Evolutionary conservation across 1,140 invertebrate genomes (phyloP).

Genomic region (Caerostris darwini): DNA sequence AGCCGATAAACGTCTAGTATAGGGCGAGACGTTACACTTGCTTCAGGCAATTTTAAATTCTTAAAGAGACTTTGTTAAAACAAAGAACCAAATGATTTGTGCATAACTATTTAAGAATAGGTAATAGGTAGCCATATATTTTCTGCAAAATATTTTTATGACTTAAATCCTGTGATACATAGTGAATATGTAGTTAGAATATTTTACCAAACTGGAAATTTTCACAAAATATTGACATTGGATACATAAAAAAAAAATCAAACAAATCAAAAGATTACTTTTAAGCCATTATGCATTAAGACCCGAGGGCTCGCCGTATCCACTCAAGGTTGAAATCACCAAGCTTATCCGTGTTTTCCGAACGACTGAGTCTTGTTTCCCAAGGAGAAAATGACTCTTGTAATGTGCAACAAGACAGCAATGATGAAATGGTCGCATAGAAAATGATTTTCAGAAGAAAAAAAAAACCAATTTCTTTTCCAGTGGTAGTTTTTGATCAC

Average conservation of each 20-base stretch:
- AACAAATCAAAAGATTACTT: background rate
- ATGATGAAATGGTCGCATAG: background rate
- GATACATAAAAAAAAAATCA: background rate
- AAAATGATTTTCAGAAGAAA: background rate
- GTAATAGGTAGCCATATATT: too few species aligned
- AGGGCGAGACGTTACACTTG: too few species aligned
- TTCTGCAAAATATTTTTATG: too few species aligned
- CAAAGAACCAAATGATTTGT: too few species aligned
- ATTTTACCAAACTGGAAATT: background rate
- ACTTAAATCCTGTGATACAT: too few species aligned
- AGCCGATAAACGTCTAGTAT: too few species aligned
- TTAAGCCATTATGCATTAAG: background rate
- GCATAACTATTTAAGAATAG: too few species aligned
- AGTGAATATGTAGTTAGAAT: too few species aligned
- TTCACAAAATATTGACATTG: background rate
- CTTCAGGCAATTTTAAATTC: too few species aligned
- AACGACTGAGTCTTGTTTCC: background rate
- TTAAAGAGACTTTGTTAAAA: too few species aligned
- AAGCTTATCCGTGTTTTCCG: conserved; percentile 9
- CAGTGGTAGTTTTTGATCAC: too few species aligned
- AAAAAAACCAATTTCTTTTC: background rate
- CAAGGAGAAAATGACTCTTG: background rate
- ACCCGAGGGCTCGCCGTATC: background rate
- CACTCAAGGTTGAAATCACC: conserved; percentile 14
- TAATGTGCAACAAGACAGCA: background rate